These are phyloP conservation scores for Harpegnathos saltator DNA, from an alignment of 1,140 invertebrate genomes.

Conservation along the genomic window DNA sequence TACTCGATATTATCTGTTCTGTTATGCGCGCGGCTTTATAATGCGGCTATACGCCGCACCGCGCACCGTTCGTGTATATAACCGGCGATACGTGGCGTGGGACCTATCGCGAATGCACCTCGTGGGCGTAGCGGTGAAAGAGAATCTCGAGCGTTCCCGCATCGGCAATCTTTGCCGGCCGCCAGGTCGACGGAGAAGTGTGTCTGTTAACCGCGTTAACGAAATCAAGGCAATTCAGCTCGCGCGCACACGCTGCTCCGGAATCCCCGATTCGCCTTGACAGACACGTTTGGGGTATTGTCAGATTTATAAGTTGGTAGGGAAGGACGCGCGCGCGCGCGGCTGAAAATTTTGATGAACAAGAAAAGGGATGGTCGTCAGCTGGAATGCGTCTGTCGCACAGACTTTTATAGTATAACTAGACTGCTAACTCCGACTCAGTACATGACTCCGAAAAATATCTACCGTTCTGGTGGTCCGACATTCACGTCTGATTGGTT, in stretches of 20 bases:
- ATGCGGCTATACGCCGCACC: constrained; percentile 33
- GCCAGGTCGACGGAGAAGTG: background rate
- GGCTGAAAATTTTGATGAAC: no score
- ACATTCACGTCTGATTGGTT: no score
- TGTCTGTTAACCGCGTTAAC: background rate
- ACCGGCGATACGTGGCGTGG: constrained; percentile 28
- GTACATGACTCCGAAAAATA: no score
- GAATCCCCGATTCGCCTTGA: no score
- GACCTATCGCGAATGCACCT: constrained; percentile 28
- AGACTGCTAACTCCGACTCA: no score
- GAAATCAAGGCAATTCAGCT: background rate
- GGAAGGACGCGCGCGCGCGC: no score
- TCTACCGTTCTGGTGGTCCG: no score
- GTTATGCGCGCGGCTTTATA: constrained; percentile 47
- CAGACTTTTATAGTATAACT: no score
- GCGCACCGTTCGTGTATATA: constrained; percentile 4
- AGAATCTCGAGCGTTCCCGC: constrained; percentile 45
- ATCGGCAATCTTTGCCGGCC: constrained; percentile 1
- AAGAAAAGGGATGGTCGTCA: no score
- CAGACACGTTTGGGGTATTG: background rate
- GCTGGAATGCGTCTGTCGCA: no score
- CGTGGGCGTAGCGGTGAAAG: constrained; percentile 41
- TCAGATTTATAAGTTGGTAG: no score
- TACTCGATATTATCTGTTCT: constrained; percentile 65
- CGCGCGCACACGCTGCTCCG: background rate